Base-by-base conservation (phyloP, 2,888 invertebrate species). In the Malacosoma neustria region DNA sequence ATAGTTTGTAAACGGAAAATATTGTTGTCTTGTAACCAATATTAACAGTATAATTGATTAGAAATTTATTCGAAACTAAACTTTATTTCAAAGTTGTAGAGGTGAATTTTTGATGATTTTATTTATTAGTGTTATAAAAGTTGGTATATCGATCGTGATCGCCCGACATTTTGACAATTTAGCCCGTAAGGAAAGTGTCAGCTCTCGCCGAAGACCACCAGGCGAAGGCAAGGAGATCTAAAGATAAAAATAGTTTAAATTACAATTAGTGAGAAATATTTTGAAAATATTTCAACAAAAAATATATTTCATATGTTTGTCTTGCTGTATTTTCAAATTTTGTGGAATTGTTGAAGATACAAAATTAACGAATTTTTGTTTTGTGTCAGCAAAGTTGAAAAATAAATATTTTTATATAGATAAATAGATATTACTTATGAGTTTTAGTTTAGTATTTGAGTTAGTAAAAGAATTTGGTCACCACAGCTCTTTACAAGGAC, bases 111-210 rank as follows among this genome's bases (percentile, higher is more conserved):
- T 22, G 2, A 22, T 6, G 22, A n/a, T 22, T 22, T 3, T 22
- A 22, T 22, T 2, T 4, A 9, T 22, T 7, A 22, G 9, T 22
- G 2, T 5, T 22, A 4, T n/a, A n/a, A n/a, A n/a, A 40, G 32
- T 47, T 58, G 48, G 71, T 57, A 37, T 39, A 38, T 49, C 52
- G 54, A 59, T 67, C 63, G 58, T 72, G 79, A 79, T 72, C 58
- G 74, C 70, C 66, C 64, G 79, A 81, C 82, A 75, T 75, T 76
- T 81, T 80, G 81, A 81, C 80, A 81, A 79, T 80, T 74, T 70
- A 61, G 67, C 62, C 52, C 50, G 58, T 22, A 22, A 59, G 53
- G 71, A 72, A 79, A 76, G 74, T 79, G 81, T 76, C 80, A 75
- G 64, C 48, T 50, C 43, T 47, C 39, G 51, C 54, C 59, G 67